Conservation (phyloP, 1,140 invertebrate species). For the Drosophila persimilis region DNA sequence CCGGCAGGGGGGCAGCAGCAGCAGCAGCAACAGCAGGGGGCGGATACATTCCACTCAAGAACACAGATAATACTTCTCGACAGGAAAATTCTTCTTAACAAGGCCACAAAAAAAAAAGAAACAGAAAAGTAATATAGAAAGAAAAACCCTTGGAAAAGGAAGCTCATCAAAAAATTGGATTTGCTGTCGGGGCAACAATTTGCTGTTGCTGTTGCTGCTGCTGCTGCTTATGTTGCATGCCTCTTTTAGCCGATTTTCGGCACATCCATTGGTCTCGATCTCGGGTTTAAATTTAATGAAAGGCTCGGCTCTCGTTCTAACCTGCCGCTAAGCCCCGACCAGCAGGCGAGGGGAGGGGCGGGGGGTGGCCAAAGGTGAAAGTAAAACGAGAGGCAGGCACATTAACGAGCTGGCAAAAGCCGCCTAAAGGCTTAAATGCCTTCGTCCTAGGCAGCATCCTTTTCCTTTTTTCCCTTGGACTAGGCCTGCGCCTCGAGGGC, state of each 20-base stretch:
- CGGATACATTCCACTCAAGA: too few relatives aligned
- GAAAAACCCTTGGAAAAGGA: background rate
- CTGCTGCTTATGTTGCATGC: constrained; percentile 6
- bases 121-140: constrained; percentile 4
- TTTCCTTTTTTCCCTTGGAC: background rate
- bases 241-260: constrained; percentile 35
- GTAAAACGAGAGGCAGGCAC: constrained; percentile 25
- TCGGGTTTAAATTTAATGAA: constrained; percentile 75
- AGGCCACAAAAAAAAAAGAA: constrained; percentile 25
- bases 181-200: constrained; percentile 62
- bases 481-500: constrained; percentile 1
- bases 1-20: too few relatives aligned
- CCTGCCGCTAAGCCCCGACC: constrained; percentile 25
- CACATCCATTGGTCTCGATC: constrained; percentile 29
- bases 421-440: constrained; percentile 61
- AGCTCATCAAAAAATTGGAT: constrained; percentile 73
- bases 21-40: too few relatives aligned
- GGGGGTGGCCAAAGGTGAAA: background rate
- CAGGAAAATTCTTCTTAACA: constrained; percentile 23
- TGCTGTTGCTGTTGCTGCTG: constrained; percentile 4
- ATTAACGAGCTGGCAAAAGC: constrained; percentile 47
- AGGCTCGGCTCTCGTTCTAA: constrained; percentile 29
- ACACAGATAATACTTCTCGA: constrained; percentile 15
- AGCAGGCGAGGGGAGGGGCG: constrained; percentile 4
- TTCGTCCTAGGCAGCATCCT: constrained; percentile 8